Base-by-base conservation (phyloP, 2,113 vertebrate genomes). In the Malaclemys terrapin region DNA sequence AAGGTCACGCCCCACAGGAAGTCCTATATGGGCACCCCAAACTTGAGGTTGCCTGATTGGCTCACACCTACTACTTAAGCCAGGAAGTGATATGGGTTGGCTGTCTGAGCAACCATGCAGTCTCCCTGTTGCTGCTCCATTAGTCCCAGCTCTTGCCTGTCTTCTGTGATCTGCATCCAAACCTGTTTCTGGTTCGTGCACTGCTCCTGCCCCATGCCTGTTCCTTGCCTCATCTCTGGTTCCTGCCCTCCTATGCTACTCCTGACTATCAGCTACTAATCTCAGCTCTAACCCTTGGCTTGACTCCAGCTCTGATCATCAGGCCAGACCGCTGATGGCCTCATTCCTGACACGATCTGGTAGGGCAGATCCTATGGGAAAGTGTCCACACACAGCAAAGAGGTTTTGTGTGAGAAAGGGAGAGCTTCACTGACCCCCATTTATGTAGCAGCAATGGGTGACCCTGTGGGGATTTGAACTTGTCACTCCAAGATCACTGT, bases 391-490 rank as follows among this genome's bases (percentile, higher is more conserved):
- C 54, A 80, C 88, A 93, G 85, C 25, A 81, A 87, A 88, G 95
- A 94, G 96, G 95, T 92, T 93, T 94, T 89, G 83, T 83, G 82
- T n/a, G 22, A 9, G 88, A 85, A 50, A 84, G 79, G 90, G 83
- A 93, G 79, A 87, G 94, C 93, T 87, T 92, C 91, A 82, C 90
- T 93, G 87, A 72, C 88, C 81, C 89, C 82, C 93, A 95, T 92
- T 89, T 87, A 75, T 85, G 53, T 38, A 19, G 54, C 81, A 45
- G 25, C 38, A 14, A 35, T 29, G 54, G 89, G 86, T 25, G 82
- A 65, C 45, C 88, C 84, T 87, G 90, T n/a, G 85, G 92, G 89
- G 93, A 93, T 96, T 49, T 93, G 76, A 38, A 54, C 38, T 8
- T 10, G 53, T 1, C 95, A 83, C 27, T 45, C 24, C 24, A 45